Evolutionary conservation across 2,888 invertebrate species (phyloP).

Genomic region (Allophyes oxyacanthae): DNA sequence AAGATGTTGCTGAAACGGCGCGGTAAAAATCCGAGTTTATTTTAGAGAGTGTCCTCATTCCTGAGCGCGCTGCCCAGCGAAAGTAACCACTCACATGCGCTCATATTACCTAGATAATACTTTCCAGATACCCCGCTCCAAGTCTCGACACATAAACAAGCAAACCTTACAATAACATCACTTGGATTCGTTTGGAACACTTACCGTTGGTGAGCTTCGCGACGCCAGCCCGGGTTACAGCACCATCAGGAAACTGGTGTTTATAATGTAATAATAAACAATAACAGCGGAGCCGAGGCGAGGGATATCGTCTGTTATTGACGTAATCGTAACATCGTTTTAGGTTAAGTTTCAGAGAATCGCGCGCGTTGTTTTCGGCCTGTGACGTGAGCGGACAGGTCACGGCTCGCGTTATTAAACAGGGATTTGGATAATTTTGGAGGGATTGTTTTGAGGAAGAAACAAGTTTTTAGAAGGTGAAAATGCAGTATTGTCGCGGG

Average conservation of each 20-base stretch:
- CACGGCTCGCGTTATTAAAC: constrained; percentile 56
- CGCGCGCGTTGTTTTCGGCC: constrained; percentile 56
- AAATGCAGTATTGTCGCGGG: constrained; percentile 79
- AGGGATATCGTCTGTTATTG: constrained; percentile 65
- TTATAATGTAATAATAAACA: constrained; percentile 70
- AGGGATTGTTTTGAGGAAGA: constrained; percentile 77
- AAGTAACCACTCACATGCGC: constrained; percentile 73
- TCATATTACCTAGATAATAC: constrained; percentile 70
- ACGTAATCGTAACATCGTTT: constrained; percentile 68
- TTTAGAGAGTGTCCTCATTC: constrained; percentile 83
- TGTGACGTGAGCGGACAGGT: constrained; percentile 48
- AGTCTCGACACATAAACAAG: constrained; percentile 56
- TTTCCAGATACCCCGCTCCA: constrained; percentile 59
- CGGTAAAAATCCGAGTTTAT: constrained; percentile 79
- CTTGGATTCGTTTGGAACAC: constrained; percentile 60
- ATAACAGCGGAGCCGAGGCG: constrained; percentile 67
- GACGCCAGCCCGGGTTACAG: constrained; percentile 57
- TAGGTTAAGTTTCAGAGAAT: constrained; percentile 62
- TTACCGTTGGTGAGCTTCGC: constrained; percentile 74
- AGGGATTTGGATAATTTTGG: constrained; percentile 65
- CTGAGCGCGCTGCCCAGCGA: constrained; percentile 71
- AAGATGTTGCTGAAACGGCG: constrained; percentile 61
- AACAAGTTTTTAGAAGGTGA: constrained; percentile 66
- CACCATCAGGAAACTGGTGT: constrained; percentile 68
- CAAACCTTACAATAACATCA: constrained; percentile 59